Conservation (phyloP, 2,888 invertebrate species). For the Allolobophora icterica region DNA sequence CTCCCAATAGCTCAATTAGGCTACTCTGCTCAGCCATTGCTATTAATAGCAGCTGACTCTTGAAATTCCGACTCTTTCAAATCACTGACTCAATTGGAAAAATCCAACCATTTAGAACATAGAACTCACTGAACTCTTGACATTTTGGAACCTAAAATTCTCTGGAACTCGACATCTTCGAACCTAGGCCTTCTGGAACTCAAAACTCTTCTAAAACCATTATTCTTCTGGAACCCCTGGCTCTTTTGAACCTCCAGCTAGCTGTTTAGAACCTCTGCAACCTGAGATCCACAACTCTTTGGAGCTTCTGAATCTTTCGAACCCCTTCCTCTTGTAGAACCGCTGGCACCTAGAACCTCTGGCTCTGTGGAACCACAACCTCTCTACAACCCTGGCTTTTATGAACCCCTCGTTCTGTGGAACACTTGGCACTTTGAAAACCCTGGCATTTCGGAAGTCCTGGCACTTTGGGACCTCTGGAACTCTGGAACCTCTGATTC, state of each 20-base stretch:
- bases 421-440: neutral
- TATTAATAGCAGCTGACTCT: neutral
- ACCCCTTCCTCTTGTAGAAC: neutral
- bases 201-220: neutral
- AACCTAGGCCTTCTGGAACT: neutral
- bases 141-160: neutral
- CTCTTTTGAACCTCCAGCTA: neutral
- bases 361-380: neutral
- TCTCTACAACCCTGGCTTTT: no score
- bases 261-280: neutral
- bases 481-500: no score
- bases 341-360: neutral
- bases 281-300: neutral
- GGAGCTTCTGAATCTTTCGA: neutral
- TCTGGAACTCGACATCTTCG: no score
- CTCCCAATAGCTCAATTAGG: neutral
- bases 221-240: neutral
- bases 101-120: no score
- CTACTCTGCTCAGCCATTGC: neutral
- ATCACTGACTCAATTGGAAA: neutral
- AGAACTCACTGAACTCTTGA: neutral
- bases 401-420: neutral
- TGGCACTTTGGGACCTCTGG: no score
- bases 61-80: neutral
- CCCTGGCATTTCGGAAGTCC: no score